phyloP scores from a whole-genome alignment of 2,888 invertebrate genomes.

The Dolomedes plantarius region DNA sequence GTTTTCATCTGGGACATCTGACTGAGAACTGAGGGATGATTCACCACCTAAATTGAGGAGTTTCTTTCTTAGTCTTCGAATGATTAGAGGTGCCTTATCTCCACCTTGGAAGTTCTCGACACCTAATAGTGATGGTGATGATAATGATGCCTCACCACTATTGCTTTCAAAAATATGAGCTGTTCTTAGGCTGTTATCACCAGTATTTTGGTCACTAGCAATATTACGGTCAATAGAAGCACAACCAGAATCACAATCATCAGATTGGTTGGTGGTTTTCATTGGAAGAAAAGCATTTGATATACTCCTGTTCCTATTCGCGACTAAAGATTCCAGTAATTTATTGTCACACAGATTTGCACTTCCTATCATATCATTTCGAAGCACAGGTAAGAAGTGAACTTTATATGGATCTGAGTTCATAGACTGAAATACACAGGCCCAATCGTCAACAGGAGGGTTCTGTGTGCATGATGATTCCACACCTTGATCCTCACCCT shows the following conservation, averaged over 20 bases:
- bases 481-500: not conserved
- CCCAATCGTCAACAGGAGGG: conserved; percentile 33
- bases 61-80: conserved; percentile 24
- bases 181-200: conserved; percentile 16
- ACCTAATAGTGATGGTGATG: conserved; percentile 6
- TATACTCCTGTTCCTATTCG: conserved; percentile 5
- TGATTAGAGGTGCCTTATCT: conserved; percentile 27
- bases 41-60: conserved; percentile 14
- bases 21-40: conserved; percentile 51
- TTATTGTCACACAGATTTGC: conserved; percentile 8
- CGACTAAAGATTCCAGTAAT: not conserved
- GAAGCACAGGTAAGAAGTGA: conserved; percentile 29
- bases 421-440: conserved; percentile 44
- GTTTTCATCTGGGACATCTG: conserved; percentile 35
- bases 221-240: conserved; percentile 5
- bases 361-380: conserved; percentile 16
- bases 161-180: conserved; percentile 12
- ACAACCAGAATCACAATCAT: conserved; percentile 27
- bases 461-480: not conserved
- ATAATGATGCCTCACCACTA: not conserved
- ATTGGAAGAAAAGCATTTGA: not conserved
- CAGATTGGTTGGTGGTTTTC: not conserved
- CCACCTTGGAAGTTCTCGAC: conserved; percentile 26
- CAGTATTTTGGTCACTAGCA: not conserved
- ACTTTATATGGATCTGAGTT: conserved; percentile 25